Base-by-base conservation (phyloP, 1,140 invertebrate genomes). In the Prorops nasuta region DNA sequence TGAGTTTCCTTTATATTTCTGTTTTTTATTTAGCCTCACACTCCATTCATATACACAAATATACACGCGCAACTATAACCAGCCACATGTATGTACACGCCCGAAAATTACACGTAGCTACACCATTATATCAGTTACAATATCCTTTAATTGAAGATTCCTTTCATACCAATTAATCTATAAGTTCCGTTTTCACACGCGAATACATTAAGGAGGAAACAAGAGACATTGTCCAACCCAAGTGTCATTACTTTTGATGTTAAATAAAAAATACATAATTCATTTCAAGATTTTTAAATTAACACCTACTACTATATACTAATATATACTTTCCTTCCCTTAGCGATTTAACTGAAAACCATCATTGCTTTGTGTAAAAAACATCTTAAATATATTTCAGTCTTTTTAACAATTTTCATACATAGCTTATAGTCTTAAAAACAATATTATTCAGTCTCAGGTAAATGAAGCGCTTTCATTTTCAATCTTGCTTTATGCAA, bases 161-260 rank as follows among this genome's bases (percentile, higher is more conserved):
- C 52, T 71, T 73, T 72, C 69, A 51, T 69, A 71, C 56, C 71
- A 58, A 68, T 71, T 72, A 71, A 63, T 67, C 49, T 54, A 68
- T 71, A 70, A 71, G 69, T 73, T 74, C 58, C 63, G 59, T 74
- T 74, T 71, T 74, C 66, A 71, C 67, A 67, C 63, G 54, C 63
- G 56, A 64, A 60, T 66, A 64, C 66, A 54, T 65, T 64, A 65
- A 70, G 60, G 43, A 68, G 63, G 55, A 67, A 72, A 69, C 58
- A 61, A 71, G 67, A 67, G 70, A 72, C 68, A 71, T 72, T 72
- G 70, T 73, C 68, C 72, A 74, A 71, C 71, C 72, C 69, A 74
- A 74, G 72, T 74, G 72, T 73, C 72, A 73, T 74, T 74, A 74
- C 72, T 74, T 74, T 74, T 74, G 72, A 74, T 74, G 72, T 74